Evolutionary conservation across 2,888 invertebrate species (phyloP).

Genomic region (Pyrgus malvae): DNA sequence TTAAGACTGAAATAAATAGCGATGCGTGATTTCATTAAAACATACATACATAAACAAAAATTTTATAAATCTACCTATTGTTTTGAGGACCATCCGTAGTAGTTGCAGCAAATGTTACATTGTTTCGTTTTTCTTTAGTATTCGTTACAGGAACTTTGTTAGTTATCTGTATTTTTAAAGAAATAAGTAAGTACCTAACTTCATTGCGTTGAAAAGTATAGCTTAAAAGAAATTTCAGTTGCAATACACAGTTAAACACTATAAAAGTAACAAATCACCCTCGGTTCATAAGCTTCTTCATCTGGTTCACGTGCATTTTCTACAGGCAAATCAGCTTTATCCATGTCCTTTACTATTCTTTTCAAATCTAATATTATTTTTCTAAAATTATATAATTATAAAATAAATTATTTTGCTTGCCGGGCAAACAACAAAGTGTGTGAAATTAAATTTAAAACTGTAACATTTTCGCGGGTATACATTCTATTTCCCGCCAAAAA

Average conservation of each 20-base stretch:
- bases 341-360: conserved; percentile 46
- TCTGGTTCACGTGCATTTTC: conserved; percentile 59
- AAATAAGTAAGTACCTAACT: neutral
- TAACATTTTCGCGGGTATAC: conserved; percentile 25
- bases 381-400: neutral
- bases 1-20: too few species aligned
- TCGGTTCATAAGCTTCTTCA: conserved; percentile 59
- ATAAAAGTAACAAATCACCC: conserved; percentile 38
- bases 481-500: too few species aligned
- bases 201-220: neutral
- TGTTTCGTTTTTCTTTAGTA: neutral
- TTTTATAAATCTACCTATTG: too few species aligned
- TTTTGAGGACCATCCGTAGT: neutral
- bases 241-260: too few species aligned
- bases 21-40: too few species aligned
- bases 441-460: conserved; percentile 33
- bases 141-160: neutral
- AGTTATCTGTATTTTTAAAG: neutral
- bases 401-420: too few species aligned
- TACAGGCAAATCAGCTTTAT: conserved; percentile 53
- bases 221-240: neutral
- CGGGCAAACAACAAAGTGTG: too few species aligned
- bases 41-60: too few species aligned
- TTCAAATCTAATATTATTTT: neutral
- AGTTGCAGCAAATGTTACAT: neutral